A percentile compares a stretch with the other conserved stretches of the same genome.
These are phyloP conservation scores for Forbesichthys agassizii DNA, from an alignment of 2,113 vertebrate species.

Conservation along the genomic window DNA sequence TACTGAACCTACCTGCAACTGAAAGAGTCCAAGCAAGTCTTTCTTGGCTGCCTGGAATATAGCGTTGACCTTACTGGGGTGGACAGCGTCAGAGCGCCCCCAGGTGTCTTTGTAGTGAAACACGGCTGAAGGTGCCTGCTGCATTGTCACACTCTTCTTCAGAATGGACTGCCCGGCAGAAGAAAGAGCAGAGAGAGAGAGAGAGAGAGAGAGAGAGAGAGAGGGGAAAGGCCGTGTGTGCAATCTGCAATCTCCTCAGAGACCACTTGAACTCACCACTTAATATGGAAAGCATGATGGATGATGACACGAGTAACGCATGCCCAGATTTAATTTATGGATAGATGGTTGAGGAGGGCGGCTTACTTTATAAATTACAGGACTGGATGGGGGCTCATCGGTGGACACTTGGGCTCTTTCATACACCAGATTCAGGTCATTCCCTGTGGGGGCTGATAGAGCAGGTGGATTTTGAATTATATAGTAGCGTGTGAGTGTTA, in stretches of 20 bases:
- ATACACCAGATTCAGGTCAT: conserved; percentile 82
- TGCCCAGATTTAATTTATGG: not conserved
- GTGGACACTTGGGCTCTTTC: conserved; percentile 79
- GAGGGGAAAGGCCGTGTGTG: not conserved
- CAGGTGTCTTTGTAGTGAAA: conserved; percentile 77
- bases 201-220: not conserved
- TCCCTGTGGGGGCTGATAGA: conserved; percentile 45
- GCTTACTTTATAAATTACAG: conserved; percentile 79
- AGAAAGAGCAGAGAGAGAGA: not conserved
- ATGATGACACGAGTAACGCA: not conserved
- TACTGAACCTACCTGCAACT: conserved; percentile 80
- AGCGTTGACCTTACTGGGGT: conserved; percentile 73
- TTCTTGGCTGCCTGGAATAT: conserved; percentile 88
- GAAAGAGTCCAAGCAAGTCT: conserved; percentile 87
- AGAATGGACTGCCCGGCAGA: conserved; percentile 74
- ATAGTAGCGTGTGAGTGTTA: no score
- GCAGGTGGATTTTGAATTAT: not conserved
- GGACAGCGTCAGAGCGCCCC: conserved; percentile 65
- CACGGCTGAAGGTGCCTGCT: conserved; percentile 81
- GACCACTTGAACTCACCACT: not conserved
- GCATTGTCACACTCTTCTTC: conserved; percentile 85
- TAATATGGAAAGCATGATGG: not conserved
- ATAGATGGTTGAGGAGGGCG: not conserved
- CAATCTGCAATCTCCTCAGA: not conserved
- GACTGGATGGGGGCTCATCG: conserved; percentile 71